Evolutionary conservation across 2,113 vertebrate species (phyloP).

Genomic region (Condylura cristata): DNA sequence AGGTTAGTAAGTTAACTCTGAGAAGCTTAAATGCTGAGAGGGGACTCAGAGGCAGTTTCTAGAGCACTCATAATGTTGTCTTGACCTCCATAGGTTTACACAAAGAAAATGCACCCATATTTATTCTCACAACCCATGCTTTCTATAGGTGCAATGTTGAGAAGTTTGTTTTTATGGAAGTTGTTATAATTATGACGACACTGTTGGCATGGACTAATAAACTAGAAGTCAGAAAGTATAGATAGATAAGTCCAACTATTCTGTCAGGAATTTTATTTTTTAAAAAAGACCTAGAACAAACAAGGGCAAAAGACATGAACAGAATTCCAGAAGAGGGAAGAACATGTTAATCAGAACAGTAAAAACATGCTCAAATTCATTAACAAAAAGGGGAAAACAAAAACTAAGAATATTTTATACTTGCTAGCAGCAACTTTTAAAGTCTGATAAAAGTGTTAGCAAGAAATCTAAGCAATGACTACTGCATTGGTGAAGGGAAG

Average conservation of each 20-base stretch:
- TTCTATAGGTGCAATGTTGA: not conserved
- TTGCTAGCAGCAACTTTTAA: not conserved
- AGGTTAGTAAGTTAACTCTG: not conserved
- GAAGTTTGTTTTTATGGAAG: not conserved
- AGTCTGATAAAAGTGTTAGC: not conserved
- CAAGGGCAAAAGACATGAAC: not conserved
- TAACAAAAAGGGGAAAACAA: not conserved
- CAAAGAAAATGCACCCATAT: not conserved
- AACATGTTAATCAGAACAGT: not conserved
- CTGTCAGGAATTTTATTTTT: not conserved
- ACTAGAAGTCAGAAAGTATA: not conserved
- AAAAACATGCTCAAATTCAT: not conserved
- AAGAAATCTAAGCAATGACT: constrained; percentile 30
- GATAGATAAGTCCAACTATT: not conserved
- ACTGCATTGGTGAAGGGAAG: not conserved
- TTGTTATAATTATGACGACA: not conserved
- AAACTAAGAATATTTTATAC: not conserved
- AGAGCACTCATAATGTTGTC: not conserved
- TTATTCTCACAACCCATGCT: not conserved
- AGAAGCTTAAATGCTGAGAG: not conserved
- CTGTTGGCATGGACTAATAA: not conserved
- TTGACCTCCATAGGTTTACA: not conserved
- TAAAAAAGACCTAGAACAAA: not conserved
- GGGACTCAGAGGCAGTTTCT: not conserved
- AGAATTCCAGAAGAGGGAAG: not conserved